phyloP scores from a whole-genome alignment of 2,113 vertebrate species.

The Bungarus multicinctus region DNA sequence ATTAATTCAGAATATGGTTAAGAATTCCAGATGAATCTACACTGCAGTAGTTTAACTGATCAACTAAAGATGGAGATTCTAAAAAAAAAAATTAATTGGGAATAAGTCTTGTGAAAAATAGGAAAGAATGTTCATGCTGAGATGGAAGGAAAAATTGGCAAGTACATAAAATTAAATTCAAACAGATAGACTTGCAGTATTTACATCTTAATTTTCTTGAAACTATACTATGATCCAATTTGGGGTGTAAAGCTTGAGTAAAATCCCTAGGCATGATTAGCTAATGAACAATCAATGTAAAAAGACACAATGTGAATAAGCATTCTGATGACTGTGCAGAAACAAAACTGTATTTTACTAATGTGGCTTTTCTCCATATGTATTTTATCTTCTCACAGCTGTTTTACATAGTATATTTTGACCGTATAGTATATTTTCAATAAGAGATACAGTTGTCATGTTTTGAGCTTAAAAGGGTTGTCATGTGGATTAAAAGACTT shows the following conservation, averaged over 20 bases:
- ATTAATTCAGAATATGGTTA: not conserved
- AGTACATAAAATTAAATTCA: not conserved
- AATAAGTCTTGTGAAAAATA: not conserved
- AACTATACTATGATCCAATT: not conserved
- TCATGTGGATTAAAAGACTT: not conserved
- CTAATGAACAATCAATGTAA: not conserved
- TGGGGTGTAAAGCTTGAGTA: not conserved
- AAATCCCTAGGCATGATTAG: not conserved
- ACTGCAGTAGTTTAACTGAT: not conserved
- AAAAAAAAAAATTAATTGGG: not conserved
- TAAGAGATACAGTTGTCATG: not conserved
- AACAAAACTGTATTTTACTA: not conserved
- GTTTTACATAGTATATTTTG: not conserved
- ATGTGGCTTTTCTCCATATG: not conserved
- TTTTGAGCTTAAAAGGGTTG: not conserved
- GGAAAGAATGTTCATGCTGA: not conserved
- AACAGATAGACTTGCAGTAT: not conserved
- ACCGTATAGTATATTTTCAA: not conserved
- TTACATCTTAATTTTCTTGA: not conserved
- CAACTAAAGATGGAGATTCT: not conserved
- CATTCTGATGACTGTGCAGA: not conserved
- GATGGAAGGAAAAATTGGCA: not conserved
- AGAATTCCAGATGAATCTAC: not conserved
- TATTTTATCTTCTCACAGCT: not conserved
- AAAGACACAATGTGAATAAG: not conserved